phyloP scores from a whole-genome alignment of 2,113 vertebrate genomes.

The Psammodynastes pulverulentus region DNA sequence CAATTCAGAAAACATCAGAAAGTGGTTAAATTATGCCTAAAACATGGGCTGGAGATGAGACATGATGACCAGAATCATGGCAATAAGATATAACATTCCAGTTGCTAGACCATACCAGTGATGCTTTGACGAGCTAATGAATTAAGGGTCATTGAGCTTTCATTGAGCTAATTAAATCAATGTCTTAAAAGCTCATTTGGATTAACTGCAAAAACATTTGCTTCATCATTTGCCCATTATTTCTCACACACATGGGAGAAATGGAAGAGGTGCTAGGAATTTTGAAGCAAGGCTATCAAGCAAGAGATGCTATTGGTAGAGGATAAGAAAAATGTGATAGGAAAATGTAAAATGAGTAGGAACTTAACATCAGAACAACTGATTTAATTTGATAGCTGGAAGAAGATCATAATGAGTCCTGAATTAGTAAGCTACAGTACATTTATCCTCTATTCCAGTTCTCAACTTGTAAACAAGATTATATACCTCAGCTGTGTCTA shows the following conservation, averaged over 20 bases:
- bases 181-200: background rate
- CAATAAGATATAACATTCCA: background rate
- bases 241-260: background rate
- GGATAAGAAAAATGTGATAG: background rate
- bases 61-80: background rate
- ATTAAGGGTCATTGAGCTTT: background rate
- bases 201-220: background rate
- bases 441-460: background rate
- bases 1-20: background rate
- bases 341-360: background rate
- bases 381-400: background rate
- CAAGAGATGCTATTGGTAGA: background rate
- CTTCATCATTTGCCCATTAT: background rate
- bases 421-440: background rate
- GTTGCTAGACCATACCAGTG: background rate
- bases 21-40: background rate
- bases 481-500: background rate
- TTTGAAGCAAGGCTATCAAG: background rate
- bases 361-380: background rate
- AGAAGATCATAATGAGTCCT: background rate
- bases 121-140: background rate
- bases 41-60: background rate
- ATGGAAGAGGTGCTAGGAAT: background rate
- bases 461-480: background rate
- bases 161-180: background rate